Evolutionary conservation across 2,888 invertebrate species (phyloP), one percentile per base, ranked within the genome.

Genomic region (Orthosia gracilis): DNA sequence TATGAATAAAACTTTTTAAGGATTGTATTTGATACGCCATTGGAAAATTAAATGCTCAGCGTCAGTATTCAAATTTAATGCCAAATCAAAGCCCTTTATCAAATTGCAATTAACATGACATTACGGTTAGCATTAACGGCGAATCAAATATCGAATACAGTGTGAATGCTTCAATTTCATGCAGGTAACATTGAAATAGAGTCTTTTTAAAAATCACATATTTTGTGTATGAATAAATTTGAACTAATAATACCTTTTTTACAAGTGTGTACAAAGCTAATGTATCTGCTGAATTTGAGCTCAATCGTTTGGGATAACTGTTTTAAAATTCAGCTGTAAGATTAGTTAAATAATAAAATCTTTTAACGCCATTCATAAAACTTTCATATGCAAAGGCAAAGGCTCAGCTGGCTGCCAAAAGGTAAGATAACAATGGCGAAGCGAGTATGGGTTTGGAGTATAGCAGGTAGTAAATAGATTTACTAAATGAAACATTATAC

Each of bases 61-160:
- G 23, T 23, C 55, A 18, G n/a, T 23, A 26, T 47, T 57, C 11
- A 40, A 57, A 70, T 69, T 15, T 4, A 70, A 15, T 21, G 4
- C 9, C 40, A 45, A 71, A 57, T 21, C 18, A 69, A 31, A 18
- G 69, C 69, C 47, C 21, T 69, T 31, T 21, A 57, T 57, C 55
- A 23, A 57, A 31, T 55, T 69, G 15, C 15, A 21, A 49, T 55
- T 69, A 55, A 23, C 23, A 47, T 55, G 17, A 21, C 12, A 18
- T 15, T 31, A 52, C 47, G 12, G 4, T 1, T 15, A 2, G 15
- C 40, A 49, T n/a, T n/a, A 50, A 23, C 31, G 4, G 23, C 13
- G 23, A 50, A n/a, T 45, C 23, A n/a, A 69, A 40, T 58, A 49
- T 18, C 9, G 31, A 70, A 23, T 45, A 21, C 13, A 5, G 13